Conservation (phyloP, 2,797 vertebrate species). For the Enteromius paludinosus region DNA sequence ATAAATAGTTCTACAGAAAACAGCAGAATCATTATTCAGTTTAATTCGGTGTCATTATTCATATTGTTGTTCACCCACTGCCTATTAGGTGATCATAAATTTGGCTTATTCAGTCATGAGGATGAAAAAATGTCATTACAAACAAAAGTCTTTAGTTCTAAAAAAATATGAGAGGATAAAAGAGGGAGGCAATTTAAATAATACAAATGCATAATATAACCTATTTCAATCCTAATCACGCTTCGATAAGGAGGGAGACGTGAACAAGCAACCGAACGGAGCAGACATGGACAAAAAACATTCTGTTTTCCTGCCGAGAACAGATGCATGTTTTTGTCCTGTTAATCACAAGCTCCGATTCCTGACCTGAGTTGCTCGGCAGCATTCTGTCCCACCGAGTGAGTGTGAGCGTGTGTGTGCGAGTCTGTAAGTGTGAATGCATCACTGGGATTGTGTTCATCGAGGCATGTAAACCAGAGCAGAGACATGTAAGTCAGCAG, state of each 20-base stretch:
- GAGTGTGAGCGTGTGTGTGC: not conserved
- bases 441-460: conserved; percentile 17
- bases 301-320: conserved; percentile 17
- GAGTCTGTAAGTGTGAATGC: conserved; percentile 27
- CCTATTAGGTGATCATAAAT: not conserved
- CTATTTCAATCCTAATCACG: not conserved
- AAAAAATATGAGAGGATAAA: too few species aligned
- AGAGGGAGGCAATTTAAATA: not conserved
- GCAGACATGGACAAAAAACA: conserved; percentile 3
- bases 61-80: not conserved
- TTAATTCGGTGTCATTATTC: not conserved
- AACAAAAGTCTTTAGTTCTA: not conserved
- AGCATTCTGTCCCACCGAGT: conserved; percentile 20
- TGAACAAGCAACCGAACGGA: not conserved
- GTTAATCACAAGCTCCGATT: conserved; percentile 42
- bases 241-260: too few species aligned
- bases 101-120: not conserved
- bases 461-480: conserved; percentile 41
- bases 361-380: conserved; percentile 11
- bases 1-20: not conserved
- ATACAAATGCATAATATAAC: not conserved
- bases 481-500: conserved; percentile 31
- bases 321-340: conserved; percentile 33
- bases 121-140: not conserved
- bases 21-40: not conserved